A percentile compares a stretch with the other conserved stretches of the same genome.
Conservation (phyloP, 2,113 vertebrate species). For the Physeter macrocephalus region DNA sequence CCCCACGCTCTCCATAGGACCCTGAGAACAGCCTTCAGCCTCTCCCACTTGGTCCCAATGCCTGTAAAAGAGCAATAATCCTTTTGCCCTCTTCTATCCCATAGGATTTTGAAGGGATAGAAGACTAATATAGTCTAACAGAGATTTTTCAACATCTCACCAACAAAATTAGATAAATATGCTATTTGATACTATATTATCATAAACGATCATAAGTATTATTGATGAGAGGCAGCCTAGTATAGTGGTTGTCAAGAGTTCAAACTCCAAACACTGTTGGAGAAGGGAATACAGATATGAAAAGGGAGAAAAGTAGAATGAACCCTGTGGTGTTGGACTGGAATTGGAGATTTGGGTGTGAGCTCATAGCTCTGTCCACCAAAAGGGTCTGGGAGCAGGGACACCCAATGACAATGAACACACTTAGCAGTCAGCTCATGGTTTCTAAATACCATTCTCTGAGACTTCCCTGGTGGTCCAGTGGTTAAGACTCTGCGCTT, state of each 20-base stretch:
- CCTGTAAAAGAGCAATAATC: not conserved
- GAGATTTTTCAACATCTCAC: not conserved
- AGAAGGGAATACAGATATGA: not conserved
- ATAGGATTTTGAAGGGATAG: not conserved
- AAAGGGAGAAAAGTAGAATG: not conserved
- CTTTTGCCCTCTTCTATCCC: not conserved
- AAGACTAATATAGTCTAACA: not conserved
- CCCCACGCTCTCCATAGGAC: not conserved
- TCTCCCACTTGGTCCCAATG: not conserved
- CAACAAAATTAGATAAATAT: not conserved
- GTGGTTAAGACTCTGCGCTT: no score
- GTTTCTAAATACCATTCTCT: not conserved
- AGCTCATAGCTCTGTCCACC: not conserved
- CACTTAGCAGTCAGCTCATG: not conserved
- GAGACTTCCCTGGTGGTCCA: no score
- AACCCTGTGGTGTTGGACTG: not conserved
- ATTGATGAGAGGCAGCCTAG: not conserved
- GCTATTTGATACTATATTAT: not conserved
- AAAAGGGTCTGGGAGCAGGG: not conserved
- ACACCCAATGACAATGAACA: rapidly evolving
- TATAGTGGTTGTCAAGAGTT: not conserved
- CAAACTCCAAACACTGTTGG: not conserved
- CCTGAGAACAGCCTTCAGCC: not conserved
- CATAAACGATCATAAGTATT: not conserved
- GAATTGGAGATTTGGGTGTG: not conserved